Percentiles rank a stretch among this genome's conserved stretches.
phyloP scores from a whole-genome alignment of 2,113 vertebrate genomes.

The Rissa tridactyla region DNA sequence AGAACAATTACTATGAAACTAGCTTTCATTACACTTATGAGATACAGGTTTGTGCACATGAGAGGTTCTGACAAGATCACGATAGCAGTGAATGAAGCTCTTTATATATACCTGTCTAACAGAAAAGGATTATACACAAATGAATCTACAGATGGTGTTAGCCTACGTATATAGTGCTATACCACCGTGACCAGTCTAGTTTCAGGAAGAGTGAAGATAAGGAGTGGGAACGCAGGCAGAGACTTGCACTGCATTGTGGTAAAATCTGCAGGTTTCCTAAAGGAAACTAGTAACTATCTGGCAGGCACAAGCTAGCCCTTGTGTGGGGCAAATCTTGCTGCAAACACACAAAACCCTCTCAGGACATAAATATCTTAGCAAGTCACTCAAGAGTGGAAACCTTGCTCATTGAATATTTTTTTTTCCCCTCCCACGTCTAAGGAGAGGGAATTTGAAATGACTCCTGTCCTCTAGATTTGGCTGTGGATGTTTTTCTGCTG shows the following conservation, averaged over 20 bases:
- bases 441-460: not conserved
- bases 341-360: not conserved
- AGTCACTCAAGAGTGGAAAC: not conserved
- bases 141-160: not conserved
- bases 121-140: conserved; percentile 25
- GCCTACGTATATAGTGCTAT: not conserved
- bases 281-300: not conserved
- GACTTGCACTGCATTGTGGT: not conserved
- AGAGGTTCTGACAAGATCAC: conserved; percentile 32
- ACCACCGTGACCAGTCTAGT: not conserved
- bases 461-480: not conserved
- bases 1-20: conserved; percentile 21
- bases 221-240: not conserved
- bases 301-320: not conserved
- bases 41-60: not conserved
- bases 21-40: not conserved
- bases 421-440: not conserved
- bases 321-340: not conserved
- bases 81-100: not conserved
- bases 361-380: not conserved
- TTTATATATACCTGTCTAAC: not conserved
- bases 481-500: not conserved
- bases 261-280: not conserved
- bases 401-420: not conserved
- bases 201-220: conserved; percentile 45